phyloP scores from a whole-genome alignment of 1,140 invertebrate genomes.

The Phocides pigmalion region DNA sequence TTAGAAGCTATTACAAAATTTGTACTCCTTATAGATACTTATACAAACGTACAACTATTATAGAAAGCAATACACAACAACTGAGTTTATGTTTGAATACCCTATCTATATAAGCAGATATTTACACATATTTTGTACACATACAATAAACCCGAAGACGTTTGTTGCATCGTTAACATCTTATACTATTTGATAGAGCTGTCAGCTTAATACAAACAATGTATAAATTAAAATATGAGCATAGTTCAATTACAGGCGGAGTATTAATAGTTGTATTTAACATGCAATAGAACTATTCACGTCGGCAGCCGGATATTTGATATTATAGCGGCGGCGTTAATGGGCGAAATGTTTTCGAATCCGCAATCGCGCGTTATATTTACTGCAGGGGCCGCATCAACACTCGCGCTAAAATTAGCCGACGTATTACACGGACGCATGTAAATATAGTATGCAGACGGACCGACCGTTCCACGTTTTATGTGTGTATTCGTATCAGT shows the following conservation, averaged over 20 bases:
- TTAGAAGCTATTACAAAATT: conserved; percentile 13
- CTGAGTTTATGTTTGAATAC: too few relatives aligned
- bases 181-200: too few relatives aligned
- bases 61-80: too few relatives aligned
- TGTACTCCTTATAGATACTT: conserved; percentile 6
- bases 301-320: conserved; percentile 40
- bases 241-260: neutral
- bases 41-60: too few relatives aligned
- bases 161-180: too few relatives aligned
- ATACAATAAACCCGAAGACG: too few relatives aligned
- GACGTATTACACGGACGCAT: conserved; percentile 46
- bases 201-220: too few relatives aligned
- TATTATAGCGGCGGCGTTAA: conserved; percentile 41
- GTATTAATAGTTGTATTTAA: neutral
- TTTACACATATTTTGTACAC: too few relatives aligned
- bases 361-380: conserved; percentile 44
- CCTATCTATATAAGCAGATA: too few relatives aligned
- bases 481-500: conserved; percentile 46
- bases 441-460: conserved; percentile 65
- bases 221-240: too few relatives aligned
- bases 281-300: conserved; percentile 6
- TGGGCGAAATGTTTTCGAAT: conserved; percentile 43
- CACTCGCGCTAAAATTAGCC: conserved; percentile 50
- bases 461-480: conserved; percentile 46
- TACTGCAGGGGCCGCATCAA: conserved; percentile 47